phyloP scores from a whole-genome alignment of 2,888 invertebrate species.

The Stenodema calcarata region DNA sequence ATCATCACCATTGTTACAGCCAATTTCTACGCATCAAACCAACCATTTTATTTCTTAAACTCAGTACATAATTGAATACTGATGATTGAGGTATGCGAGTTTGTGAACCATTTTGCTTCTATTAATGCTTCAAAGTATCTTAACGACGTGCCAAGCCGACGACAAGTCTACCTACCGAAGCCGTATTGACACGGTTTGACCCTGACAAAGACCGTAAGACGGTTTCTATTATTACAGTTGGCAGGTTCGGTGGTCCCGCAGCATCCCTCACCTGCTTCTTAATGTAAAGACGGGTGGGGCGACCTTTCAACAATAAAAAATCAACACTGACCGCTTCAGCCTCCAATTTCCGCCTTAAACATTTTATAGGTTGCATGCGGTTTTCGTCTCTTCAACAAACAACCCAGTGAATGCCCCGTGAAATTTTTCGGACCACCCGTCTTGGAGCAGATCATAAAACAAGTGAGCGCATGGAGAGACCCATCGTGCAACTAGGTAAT shows the following conservation, averaged over 20 bases:
- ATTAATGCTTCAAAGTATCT: neutral
- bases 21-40: too few relatives aligned
- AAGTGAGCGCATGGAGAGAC: neutral
- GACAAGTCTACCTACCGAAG: neutral
- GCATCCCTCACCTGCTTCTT: slow-evolving; percentile 3
- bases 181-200: slow-evolving; percentile 1
- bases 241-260: neutral
- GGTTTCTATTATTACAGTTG: slow-evolving; percentile 34
- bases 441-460: neutral
- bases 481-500: neutral
- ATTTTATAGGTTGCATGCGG: neutral
- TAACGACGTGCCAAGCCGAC: neutral
- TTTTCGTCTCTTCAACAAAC: neutral
- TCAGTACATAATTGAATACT: too few relatives aligned
- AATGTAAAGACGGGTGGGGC: neutral
- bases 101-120: too few relatives aligned
- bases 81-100: too few relatives aligned
- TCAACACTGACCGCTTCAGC: neutral
- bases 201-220: slow-evolving; percentile 17
- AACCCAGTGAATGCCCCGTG: neutral
- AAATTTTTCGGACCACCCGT: neutral
- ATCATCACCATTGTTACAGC: too few relatives aligned
- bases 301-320: neutral
- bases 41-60: too few relatives aligned
- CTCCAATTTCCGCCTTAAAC: neutral